These are phyloP conservation scores for Orthosia cruda DNA, from an alignment of 2,888 invertebrate species.

Conservation along the genomic window DNA sequence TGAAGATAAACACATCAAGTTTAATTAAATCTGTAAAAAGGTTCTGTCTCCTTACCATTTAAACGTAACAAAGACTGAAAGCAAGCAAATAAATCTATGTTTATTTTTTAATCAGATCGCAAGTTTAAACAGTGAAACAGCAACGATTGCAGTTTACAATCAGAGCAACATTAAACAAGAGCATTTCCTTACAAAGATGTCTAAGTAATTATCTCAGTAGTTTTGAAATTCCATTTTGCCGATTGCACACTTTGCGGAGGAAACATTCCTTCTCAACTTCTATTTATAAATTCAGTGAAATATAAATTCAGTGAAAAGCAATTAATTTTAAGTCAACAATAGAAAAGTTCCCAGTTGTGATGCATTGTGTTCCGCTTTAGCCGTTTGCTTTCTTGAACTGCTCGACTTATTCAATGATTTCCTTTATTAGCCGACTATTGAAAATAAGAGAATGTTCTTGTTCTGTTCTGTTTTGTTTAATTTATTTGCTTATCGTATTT, in stretches of 20 bases:
- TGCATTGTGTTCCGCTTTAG: slow-evolving; percentile 87
- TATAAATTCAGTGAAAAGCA: slow-evolving; percentile 85
- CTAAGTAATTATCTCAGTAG: slow-evolving; percentile 66
- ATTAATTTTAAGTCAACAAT: slow-evolving; percentile 90
- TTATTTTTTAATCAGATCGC: slow-evolving; percentile 43
- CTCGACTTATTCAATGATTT: slow-evolving; percentile 85
- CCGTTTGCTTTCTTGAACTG: slow-evolving; percentile 86
- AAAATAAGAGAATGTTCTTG: slow-evolving; percentile 79
- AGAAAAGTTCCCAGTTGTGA: slow-evolving; percentile 88
- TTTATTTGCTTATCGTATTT: slow-evolving; percentile 68
- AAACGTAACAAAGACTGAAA: slow-evolving; percentile 24
- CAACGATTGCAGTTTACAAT: slow-evolving; percentile 51
- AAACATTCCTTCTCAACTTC: slow-evolving; percentile 75
- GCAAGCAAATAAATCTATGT: slow-evolving; percentile 46
- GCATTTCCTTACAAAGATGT: slow-evolving; percentile 51
- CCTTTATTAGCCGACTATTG: slow-evolving; percentile 88
- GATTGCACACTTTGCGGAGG: slow-evolving; percentile 75
- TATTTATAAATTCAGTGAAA: slow-evolving; percentile 83
- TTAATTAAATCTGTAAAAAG: slow-evolving; percentile 30
- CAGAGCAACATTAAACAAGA: slow-evolving; percentile 37
- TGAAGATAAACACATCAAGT: slow-evolving; percentile 19
- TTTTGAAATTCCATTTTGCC: slow-evolving; percentile 72
- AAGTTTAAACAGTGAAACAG: slow-evolving; percentile 38
- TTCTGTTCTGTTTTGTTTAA: slow-evolving; percentile 75
- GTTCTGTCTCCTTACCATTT: slow-evolving; percentile 12